Percentiles rank a stretch among this genome's conserved stretches.
Conservation (phyloP, 2,888 invertebrate species). For the Mythimna impura region DNA sequence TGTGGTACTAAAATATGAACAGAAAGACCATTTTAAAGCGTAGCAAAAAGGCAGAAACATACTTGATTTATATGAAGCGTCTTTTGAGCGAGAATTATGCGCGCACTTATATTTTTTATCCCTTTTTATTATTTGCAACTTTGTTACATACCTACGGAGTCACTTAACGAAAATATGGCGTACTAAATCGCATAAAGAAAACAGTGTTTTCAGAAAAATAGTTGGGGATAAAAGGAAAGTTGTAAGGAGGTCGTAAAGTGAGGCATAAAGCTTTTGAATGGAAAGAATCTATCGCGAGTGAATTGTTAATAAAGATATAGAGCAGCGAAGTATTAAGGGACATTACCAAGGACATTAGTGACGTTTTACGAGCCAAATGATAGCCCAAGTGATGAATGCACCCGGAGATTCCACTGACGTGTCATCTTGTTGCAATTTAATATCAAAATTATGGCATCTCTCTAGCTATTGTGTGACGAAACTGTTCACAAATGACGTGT, state of each 20-base stretch:
- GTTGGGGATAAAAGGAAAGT: conserved; percentile 87
- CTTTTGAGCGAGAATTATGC: conserved; percentile 81
- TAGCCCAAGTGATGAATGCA: conserved; percentile 83
- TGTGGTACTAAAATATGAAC: conserved; percentile 80
- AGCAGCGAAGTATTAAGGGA: conserved; percentile 82
- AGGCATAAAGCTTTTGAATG: conserved; percentile 88
- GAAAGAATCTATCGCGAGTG: conserved; percentile 86
- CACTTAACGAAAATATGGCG: conserved; percentile 88
- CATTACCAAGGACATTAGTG: conserved; percentile 83
- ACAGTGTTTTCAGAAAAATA: conserved; percentile 89
- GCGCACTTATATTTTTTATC: conserved; percentile 83
- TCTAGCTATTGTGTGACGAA: conserved; percentile 40
- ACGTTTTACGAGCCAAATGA: conserved; percentile 83
- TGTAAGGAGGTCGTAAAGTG: conserved; percentile 87
- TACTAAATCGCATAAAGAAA: conserved; percentile 89
- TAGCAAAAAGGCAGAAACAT: conserved; percentile 80
- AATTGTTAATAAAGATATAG: conserved; percentile 90
- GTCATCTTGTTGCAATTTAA: conserved; percentile 75
- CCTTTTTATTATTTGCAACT: conserved; percentile 85
- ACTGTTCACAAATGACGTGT: conserved; percentile 38
- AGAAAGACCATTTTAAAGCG: conserved; percentile 76
- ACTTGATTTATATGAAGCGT: conserved; percentile 86
- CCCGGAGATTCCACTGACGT: conserved; percentile 72
- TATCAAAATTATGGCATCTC: conserved; percentile 70
- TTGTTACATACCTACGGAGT: conserved; percentile 82